These are phyloP conservation scores for Ophioderma brevispina DNA, from an alignment of 35 echinoderm and acorn worm genomes.

Conservation along the genomic window DNA sequence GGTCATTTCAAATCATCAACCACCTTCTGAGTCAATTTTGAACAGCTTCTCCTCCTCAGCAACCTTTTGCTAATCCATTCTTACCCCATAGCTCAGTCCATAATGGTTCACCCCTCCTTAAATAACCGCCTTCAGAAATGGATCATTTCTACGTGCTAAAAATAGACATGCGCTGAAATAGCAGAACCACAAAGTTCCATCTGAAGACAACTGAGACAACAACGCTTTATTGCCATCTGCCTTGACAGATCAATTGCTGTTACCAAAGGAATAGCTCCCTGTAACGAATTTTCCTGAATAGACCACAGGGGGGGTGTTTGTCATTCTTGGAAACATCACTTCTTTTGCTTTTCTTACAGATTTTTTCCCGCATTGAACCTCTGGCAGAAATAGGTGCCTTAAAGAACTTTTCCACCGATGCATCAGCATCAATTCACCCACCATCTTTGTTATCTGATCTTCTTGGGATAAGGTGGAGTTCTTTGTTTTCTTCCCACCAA, in stretches of 20 bases:
- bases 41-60: constrained; percentile 10
- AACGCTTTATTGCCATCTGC: neutral
- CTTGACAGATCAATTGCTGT: neutral
- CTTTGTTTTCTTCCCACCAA: constrained; percentile 14
- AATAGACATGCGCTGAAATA: constrained; percentile 5
- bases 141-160: neutral
- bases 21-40: constrained; percentile 17
- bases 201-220: neutral
- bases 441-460: constrained; percentile 6
- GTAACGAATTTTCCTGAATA: constrained; percentile 25
- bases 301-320: constrained; percentile 52
- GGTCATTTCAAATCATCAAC: neutral
- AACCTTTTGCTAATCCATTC: constrained; percentile 26
- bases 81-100: constrained; percentile 7
- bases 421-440: constrained; percentile 3
- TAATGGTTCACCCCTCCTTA: neutral
- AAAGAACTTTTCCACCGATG: neutral
- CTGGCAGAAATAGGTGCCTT: constrained; percentile 42
- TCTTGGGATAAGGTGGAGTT: neutral
- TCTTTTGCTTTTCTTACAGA: constrained; percentile 5
- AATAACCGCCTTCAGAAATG: neutral
- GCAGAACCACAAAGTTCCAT: constrained; percentile 29
- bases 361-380: neutral
- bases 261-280: neutral
- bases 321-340: constrained; percentile 11